Conservation (phyloP, 2,113 vertebrate species). For the Ageneiosus marmoratus region DNA sequence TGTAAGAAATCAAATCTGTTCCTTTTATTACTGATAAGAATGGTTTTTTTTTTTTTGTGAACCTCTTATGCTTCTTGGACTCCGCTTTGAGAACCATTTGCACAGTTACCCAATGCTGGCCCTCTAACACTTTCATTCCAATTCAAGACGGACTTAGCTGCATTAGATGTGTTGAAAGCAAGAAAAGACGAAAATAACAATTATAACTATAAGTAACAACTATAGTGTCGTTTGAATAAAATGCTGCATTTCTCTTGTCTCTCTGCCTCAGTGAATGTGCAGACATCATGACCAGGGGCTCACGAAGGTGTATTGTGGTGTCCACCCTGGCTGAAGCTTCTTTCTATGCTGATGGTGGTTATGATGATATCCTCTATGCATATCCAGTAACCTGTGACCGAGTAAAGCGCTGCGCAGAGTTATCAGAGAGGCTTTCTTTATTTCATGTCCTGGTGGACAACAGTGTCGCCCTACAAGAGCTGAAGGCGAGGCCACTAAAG, state of each 20-base stretch:
- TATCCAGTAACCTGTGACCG: constrained; percentile 76
- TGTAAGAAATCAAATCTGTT: too few relatives aligned
- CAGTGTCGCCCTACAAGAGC: constrained; percentile 63
- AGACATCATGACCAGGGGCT: constrained; percentile 76
- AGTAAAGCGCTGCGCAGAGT: constrained; percentile 70
- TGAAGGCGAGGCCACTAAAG: constrained; percentile 63
- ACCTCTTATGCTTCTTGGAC: too few relatives aligned
- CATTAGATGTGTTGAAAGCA: background rate
- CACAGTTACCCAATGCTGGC: too few relatives aligned
- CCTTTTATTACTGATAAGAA: too few relatives aligned
- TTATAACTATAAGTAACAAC: too few relatives aligned
- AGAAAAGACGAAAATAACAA: too few relatives aligned
- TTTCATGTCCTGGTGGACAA: constrained; percentile 82
- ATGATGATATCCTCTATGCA: constrained; percentile 83
- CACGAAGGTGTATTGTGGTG: constrained; percentile 75
- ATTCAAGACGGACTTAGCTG: background rate
- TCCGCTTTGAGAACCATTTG: too few relatives aligned
- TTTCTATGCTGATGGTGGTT: constrained; percentile 80
- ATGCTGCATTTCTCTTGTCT: background rate
- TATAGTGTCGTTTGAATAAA: background rate
- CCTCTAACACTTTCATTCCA: too few relatives aligned
- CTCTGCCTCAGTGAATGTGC: constrained; percentile 73
- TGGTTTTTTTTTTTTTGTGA: too few relatives aligned
- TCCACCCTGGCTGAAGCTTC: constrained; percentile 80
- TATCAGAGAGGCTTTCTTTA: constrained; percentile 70